Conservation (phyloP, 1,140 invertebrate species). For the Helicoverpa zea region DNA sequence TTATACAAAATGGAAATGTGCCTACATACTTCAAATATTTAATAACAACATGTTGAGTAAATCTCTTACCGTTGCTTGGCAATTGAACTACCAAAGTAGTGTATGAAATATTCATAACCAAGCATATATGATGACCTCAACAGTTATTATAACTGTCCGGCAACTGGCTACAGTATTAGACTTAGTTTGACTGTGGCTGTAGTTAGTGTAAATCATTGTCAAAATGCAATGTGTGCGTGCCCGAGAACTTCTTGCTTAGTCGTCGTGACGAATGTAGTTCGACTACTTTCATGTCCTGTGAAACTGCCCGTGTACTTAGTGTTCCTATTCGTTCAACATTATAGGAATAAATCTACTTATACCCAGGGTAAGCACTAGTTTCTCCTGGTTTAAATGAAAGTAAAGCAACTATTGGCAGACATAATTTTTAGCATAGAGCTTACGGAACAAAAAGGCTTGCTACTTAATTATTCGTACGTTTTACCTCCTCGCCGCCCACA, state of each 20-base stretch:
- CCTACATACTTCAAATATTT: conserved; percentile 28
- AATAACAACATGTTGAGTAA: conserved; percentile 32
- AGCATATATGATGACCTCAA: conserved; percentile 60
- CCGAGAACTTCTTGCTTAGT: conserved; percentile 49
- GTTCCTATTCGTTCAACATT: background rate
- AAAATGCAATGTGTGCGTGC: conserved; percentile 49
- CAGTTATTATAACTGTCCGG: conserved; percentile 63
- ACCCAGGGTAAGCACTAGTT: too few species aligned
- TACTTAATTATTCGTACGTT: too few species aligned
- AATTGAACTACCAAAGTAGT: conserved; percentile 54
- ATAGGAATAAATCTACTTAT: too few species aligned
- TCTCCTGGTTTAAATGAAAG: background rate
- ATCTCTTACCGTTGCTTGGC: conserved; percentile 28
- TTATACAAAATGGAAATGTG: conserved; percentile 24
- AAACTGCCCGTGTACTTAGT: background rate
- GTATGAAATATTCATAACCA: conserved; percentile 63
- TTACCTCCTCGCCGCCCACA: too few species aligned
- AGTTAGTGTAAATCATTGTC: conserved; percentile 42
- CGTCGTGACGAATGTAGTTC: conserved; percentile 43
- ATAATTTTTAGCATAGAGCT: too few species aligned
- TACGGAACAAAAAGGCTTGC: too few species aligned
- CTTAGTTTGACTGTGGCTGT: conserved; percentile 17
- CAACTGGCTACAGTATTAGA: conserved; percentile 39
- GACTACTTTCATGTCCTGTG: conserved; percentile 49
- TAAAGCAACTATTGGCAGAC: background rate